Evolutionary conservation across 2,113 vertebrate genomes (phyloP).

Genomic region (Stigmatopora argus): DNA sequence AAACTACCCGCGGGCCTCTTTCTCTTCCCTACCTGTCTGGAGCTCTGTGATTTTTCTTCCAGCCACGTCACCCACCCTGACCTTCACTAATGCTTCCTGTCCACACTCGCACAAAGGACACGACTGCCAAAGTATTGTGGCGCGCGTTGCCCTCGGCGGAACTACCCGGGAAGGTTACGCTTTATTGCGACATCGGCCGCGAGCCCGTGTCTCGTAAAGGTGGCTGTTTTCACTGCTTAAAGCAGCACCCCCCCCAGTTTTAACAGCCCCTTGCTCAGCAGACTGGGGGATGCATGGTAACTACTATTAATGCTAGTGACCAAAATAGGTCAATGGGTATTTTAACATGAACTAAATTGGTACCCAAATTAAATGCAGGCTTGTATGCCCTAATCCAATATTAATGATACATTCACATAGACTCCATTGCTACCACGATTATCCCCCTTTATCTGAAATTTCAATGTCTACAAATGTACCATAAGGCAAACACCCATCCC

Average conservation of each 20-base stretch:
- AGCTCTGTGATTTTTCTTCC: slow-evolving; percentile 5
- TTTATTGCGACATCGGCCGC: slow-evolving; percentile 45
- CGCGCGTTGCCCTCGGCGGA: slow-evolving; percentile 38
- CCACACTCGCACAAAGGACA: slow-evolving; percentile 26
- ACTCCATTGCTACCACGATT: not conserved
- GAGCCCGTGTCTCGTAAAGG: slow-evolving; percentile 49
- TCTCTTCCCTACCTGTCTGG: not conserved
- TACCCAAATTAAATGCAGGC: not conserved
- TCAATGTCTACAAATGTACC: not conserved
- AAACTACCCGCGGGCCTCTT: not conserved
- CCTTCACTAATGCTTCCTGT: slow-evolving; percentile 53
- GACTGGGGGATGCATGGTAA: slow-evolving; percentile 3
- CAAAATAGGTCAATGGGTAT: not conserved
- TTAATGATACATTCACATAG: not conserved
- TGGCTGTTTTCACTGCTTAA: slow-evolving; percentile 25
- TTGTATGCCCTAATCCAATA: not conserved
- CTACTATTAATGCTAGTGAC: not conserved
- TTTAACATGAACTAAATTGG: not conserved
- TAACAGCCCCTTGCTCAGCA: slow-evolving; percentile 33
- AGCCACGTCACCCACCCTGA: slow-evolving; percentile 28
- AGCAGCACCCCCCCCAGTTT: not conserved
- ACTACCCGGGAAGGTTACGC: slow-evolving; percentile 39
- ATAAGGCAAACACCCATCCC: not conserved
- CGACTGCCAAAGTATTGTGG: slow-evolving; percentile 37
- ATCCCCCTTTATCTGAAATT: not conserved